phyloP scores from a whole-genome alignment of 1,140 invertebrate species.

The Gryon sp. region DNA sequence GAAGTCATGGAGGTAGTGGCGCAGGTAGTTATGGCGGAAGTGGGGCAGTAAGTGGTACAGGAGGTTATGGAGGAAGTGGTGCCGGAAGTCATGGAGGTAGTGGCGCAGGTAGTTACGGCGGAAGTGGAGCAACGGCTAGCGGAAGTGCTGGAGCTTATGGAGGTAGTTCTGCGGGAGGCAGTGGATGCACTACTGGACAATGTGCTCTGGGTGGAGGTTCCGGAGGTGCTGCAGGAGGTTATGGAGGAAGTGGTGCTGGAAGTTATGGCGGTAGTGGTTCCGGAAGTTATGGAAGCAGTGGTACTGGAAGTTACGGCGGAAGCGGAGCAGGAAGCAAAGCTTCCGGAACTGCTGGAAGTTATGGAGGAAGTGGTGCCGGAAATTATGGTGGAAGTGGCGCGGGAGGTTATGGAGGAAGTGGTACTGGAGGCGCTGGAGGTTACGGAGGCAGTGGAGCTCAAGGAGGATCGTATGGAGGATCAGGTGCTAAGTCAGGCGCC shows the following conservation, averaged over 20 bases:
- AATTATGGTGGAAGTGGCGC: slow-evolving; percentile 6
- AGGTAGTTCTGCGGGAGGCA: not conserved
- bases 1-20: slow-evolving; percentile 24
- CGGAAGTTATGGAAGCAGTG: slow-evolving; percentile 48
- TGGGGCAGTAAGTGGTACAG: slow-evolving; percentile 7
- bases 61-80: slow-evolving; percentile 22
- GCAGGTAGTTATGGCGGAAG: slow-evolving; percentile 4
- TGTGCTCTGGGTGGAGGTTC: slow-evolving; percentile 54
- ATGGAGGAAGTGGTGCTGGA: slow-evolving; percentile 16
- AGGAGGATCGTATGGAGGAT: no score
- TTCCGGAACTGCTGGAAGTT: slow-evolving; percentile 13
- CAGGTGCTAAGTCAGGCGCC: slow-evolving; percentile 21
- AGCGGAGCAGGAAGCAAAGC: not conserved
- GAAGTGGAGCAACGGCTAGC: slow-evolving; percentile 1
- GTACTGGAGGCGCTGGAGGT: slow-evolving; percentile 28
- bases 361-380: slow-evolving; percentile 9
- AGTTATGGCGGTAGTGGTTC: slow-evolving; percentile 42
- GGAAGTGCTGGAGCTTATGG: slow-evolving; percentile 25
- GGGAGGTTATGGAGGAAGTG: slow-evolving; percentile 24
- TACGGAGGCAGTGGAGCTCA: not conserved
- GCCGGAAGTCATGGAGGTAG: slow-evolving; percentile 21
- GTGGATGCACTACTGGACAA: no score
- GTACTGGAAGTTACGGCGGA: not conserved
- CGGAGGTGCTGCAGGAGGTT: slow-evolving; percentile 24
- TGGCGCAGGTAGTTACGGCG: slow-evolving; percentile 18